Evolutionary conservation across 2,797 vertebrate genomes (phyloP), one percentile per base, ranked within the genome.

Genomic region (Triplophysa bombifrons): DNA sequence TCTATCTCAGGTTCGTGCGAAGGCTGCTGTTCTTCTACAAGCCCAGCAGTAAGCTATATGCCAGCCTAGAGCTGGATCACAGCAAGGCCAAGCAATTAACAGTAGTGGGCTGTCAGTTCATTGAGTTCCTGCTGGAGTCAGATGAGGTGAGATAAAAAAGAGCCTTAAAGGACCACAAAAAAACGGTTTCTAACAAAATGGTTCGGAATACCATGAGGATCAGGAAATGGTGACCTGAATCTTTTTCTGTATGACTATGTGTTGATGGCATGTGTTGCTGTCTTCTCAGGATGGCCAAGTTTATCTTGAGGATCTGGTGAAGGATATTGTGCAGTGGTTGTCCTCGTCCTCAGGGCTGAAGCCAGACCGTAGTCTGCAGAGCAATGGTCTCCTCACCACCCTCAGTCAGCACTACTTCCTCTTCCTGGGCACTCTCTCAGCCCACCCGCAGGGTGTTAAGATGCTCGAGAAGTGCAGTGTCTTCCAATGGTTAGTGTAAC

Each of bases 331-430:
- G 78, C 93, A 92, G 11, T 99, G 98, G 97, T 93, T 99, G 19
- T 95, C 94, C 69, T 93, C 92, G 0, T 96, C 95, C 55, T 97
- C 95, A 14, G 97, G 97, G 70, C 92, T 98, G 88, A 99, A 99
- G 88, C 94, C 96, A 0, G 97, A 99, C 87, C 95, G 95, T 84
- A 96, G 95, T 87, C 94, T 99, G 81, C 97, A 99, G 86, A 99
- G 95, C 85, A 99, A 98, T 46, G 96, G 98, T 20, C 93, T 99
- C 84, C 92, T 98, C 86, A 98, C 94, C 87, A 98, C 96, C 2
- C 96, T 99, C 85, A 96, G 96, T 92, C 98, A 99, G 91, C 95
- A 99, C 94, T 99, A 99, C 93, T 99, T 98, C 87, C 93, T 99
- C 74, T 97, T 99, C 92, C 94, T 99, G 84, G 97, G 98, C 86